Conservation (phyloP, 2,888 invertebrate species). For the Oscheius sp. region DNA sequence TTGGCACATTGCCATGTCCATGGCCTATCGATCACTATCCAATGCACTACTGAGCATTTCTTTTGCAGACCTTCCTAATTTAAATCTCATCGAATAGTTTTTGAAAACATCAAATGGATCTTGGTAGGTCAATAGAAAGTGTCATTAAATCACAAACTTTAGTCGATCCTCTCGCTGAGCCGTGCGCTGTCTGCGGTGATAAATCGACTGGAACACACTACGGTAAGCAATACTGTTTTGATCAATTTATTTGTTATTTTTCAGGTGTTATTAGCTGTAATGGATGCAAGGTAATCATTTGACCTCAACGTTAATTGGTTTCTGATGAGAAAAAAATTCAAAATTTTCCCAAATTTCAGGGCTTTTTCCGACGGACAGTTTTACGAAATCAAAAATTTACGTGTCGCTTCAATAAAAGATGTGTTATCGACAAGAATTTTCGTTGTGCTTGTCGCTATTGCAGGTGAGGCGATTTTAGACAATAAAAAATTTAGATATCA, state of each 20-base stretch:
- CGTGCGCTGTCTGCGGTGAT: conserved; percentile 69
- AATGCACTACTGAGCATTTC: neutral
- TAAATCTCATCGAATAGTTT: neutral
- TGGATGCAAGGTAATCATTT: conserved; percentile 28
- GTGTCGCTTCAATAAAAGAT: conserved; percentile 69
- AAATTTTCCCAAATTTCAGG: conserved; percentile 55
- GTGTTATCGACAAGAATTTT: conserved; percentile 71
- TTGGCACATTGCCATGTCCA: too few relatives aligned
- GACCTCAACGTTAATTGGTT: neutral
- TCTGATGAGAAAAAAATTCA: neutral
- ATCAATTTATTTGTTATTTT: neutral
- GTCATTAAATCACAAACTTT: neutral
- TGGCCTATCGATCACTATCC: neutral
- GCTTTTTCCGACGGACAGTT: conserved; percentile 70
- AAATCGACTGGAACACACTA: conserved; percentile 61
- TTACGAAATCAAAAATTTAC: conserved; percentile 69
- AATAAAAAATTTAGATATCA: too few relatives aligned
- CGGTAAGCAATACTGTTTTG: conserved; percentile 27
- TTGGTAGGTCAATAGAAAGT: neutral
- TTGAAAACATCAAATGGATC: neutral
- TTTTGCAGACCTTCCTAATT: neutral
- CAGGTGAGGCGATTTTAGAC: too few relatives aligned
- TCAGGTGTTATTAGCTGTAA: conserved; percentile 44
- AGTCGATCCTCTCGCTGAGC: conserved; percentile 67
- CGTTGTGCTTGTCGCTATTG: conserved; percentile 69